A percentile compares a stretch with the other conserved stretches of the same genome.
Evolutionary conservation across 2,797 vertebrate species (phyloP).

Genomic region (Girardinus metallicus): DNA sequence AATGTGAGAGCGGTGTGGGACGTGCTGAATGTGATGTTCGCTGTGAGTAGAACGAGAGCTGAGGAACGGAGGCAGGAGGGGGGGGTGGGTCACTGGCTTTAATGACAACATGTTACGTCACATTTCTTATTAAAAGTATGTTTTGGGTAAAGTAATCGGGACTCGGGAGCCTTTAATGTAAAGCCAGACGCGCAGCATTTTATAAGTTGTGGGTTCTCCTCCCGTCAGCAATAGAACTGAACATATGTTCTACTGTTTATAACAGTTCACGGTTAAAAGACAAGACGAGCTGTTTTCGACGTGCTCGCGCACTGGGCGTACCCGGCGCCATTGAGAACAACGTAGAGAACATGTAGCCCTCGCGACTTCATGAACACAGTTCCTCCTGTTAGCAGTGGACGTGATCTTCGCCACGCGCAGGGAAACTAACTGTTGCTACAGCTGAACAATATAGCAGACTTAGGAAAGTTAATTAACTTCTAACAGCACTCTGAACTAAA

Average conservation of each 20-base stretch:
- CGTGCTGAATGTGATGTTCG: constrained; percentile 83
- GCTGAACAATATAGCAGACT: not conserved
- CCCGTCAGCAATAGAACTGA: not conserved
- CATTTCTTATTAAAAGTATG: not conserved
- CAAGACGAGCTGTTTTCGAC: not conserved
- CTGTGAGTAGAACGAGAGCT: constrained; percentile 5
- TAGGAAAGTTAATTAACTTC: not conserved
- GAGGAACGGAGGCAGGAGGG: not conserved
- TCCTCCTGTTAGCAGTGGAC: constrained; percentile 27
- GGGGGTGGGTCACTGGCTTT: not conserved
- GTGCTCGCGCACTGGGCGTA: constrained; percentile 56
- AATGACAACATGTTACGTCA: constrained; percentile 3
- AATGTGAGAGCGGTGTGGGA: constrained; percentile 44
- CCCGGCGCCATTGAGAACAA: constrained; percentile 82
- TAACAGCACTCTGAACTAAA: not conserved
- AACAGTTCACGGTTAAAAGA: not conserved
- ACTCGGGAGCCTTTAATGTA: not conserved
- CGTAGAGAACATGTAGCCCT: constrained; percentile 65
- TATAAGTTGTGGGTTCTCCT: not conserved
- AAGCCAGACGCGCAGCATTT: not conserved
- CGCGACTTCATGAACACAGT: constrained; percentile 19
- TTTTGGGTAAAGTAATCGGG: not conserved
- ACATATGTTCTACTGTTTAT: too few relatives aligned
- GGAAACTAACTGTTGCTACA: not conserved
- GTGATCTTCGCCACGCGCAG: constrained; percentile 33